Conservation (phyloP, 2,888 invertebrate genomes). For the Drosophila longiperda region DNA sequence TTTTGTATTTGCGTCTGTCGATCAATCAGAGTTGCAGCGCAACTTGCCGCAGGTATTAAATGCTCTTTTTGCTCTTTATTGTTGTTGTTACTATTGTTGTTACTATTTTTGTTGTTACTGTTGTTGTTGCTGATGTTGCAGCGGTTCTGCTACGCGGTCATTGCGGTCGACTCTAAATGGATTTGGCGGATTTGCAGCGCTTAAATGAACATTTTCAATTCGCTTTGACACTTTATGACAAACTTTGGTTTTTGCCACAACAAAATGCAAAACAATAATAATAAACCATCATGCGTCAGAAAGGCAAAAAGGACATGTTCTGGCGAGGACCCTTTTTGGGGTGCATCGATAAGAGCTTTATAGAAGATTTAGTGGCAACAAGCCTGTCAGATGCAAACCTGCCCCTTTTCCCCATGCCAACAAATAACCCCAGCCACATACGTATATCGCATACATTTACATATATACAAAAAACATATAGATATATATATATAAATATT, state of each 20-base stretch:
- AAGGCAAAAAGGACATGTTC: not conserved
- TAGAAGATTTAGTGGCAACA: conserved; percentile 56
- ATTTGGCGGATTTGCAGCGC: conserved; percentile 69
- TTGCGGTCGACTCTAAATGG: conserved; percentile 58
- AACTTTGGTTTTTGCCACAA: conserved; percentile 69
- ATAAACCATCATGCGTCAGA: not conserved
- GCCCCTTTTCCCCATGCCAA: not conserved
- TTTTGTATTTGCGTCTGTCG: conserved; percentile 12
- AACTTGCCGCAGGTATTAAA: conserved; percentile 43
- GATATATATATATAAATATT: conserved; percentile 23
- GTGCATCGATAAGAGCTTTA: conserved; percentile 54
- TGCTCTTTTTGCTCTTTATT: conserved; percentile 8
- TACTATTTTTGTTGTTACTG: conserved; percentile 15
- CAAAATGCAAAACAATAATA: conserved; percentile 10
- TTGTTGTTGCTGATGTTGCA: conserved; percentile 19
- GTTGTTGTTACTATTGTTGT: conserved; percentile 25
- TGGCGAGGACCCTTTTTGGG: conserved; percentile 23
- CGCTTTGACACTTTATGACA: conserved; percentile 79
- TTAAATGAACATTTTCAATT: conserved; percentile 79
- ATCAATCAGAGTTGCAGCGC: conserved; percentile 46
- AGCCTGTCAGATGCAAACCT: conserved; percentile 53
- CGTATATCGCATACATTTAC: conserved; percentile 9
- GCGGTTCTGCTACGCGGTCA: conserved; percentile 63
- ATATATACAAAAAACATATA: not conserved
- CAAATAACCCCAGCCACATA: conserved; percentile 12